Conservation (phyloP, 37 sponge, comb jelly and placozoan genomes). For the Aphrocallistes beatrix region DNA sequence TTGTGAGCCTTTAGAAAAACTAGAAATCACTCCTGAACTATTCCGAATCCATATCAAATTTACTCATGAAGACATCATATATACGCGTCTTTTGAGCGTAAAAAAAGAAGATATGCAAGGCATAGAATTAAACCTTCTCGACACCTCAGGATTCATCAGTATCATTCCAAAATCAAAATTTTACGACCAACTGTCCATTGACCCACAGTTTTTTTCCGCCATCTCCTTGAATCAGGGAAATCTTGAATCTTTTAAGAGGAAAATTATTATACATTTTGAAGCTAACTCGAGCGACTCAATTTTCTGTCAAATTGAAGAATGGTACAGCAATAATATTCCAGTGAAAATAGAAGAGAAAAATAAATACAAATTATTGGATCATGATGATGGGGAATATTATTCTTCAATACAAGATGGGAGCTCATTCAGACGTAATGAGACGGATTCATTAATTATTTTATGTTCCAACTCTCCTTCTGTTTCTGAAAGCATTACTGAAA, state of each 20-base stretch:
- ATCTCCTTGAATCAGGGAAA: not conserved
- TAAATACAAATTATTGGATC: no score
- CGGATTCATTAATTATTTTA: no score
- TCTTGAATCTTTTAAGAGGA: not conserved
- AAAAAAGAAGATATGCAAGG: not conserved
- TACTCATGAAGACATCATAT: not conserved
- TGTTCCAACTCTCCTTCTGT: no score
- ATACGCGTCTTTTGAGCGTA: not conserved
- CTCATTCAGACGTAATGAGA: no score
- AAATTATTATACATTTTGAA: not conserved
- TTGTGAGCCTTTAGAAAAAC: not conserved
- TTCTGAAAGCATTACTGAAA: no score
- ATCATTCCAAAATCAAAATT: not conserved
- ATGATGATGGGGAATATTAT: no score
- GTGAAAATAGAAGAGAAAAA: no score
- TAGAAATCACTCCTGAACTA: not conserved
- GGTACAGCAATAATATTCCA: no score
- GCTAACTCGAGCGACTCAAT: no score
- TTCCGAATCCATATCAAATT: not conserved
- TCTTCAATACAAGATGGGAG: no score
- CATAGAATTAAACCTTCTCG: not conserved
- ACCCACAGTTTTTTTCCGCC: not conserved
- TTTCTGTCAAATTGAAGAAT: no score
- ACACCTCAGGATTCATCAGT: not conserved
- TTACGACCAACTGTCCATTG: not conserved